phyloP scores from a whole-genome alignment of 2,888 invertebrate species.

The Drosophila tanythrix region DNA sequence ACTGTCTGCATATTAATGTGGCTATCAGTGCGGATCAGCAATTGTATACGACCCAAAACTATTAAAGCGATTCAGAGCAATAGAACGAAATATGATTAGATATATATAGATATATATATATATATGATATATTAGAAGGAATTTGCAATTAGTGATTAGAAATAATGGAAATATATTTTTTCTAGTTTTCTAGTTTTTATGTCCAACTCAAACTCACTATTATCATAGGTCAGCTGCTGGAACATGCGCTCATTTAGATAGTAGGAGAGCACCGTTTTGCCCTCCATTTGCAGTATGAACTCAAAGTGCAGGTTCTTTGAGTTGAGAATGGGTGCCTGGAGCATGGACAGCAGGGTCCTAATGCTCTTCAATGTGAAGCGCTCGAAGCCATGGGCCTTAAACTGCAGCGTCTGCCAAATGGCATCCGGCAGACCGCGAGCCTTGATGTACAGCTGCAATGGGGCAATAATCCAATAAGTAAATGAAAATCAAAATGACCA shows the following conservation, averaged over 20 bases:
- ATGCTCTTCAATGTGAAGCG: slow-evolving; percentile 86
- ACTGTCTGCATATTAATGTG: slow-evolving; percentile 88
- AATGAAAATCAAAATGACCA: not conserved
- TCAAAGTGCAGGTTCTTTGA: slow-evolving; percentile 88
- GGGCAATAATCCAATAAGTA: not conserved
- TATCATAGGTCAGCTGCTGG: slow-evolving; percentile 87
- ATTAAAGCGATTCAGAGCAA: not conserved
- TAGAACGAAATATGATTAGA: not conserved
- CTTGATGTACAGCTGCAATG: slow-evolving; percentile 87
- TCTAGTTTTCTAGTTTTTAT: not conserved
- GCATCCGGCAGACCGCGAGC: slow-evolving; percentile 85
- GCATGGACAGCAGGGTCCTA: slow-evolving; percentile 84
- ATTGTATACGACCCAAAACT: slow-evolving; percentile 87
- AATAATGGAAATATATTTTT: too few relatives aligned
- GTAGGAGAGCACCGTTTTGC: slow-evolving; percentile 88
- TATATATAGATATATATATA: not conserved
- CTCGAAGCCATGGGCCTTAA: slow-evolving; percentile 85
- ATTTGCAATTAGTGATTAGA: not conserved
- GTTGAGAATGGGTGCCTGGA: slow-evolving; percentile 85
- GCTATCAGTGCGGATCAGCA: slow-evolving; percentile 87
- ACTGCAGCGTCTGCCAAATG: slow-evolving; percentile 84
- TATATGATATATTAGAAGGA: not conserved
- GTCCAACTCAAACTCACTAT: slow-evolving; percentile 86
- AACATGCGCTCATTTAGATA: slow-evolving; percentile 89
- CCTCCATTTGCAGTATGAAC: slow-evolving; percentile 88